These are phyloP conservation scores for Patagioenas fasciata DNA, from an alignment of 2,113 vertebrate species.

Conservation along the genomic window DNA sequence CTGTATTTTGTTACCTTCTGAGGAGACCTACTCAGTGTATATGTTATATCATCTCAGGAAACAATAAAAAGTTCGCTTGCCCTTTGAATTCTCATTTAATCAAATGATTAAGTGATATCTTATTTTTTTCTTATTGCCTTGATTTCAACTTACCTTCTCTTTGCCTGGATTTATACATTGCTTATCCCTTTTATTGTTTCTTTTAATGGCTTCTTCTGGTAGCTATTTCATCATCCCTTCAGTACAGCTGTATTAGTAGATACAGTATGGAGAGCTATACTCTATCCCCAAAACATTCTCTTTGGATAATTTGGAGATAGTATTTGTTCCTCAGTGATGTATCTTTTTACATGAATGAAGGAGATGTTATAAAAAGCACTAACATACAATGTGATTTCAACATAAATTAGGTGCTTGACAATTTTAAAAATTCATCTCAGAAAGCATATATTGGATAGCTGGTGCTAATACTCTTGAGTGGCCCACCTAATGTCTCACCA, in stretches of 20 bases:
- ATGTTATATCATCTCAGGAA: background rate
- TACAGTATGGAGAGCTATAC: background rate
- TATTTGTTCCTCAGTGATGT: background rate
- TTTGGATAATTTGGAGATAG: background rate
- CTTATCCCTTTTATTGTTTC: background rate
- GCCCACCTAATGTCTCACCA: background rate
- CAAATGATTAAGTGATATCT: background rate
- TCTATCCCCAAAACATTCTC: background rate
- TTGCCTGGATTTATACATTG: background rate
- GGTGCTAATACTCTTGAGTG: background rate
- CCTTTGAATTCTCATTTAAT: constrained; percentile 11
- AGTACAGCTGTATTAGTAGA: background rate
- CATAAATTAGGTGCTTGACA: background rate
- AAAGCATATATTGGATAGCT: background rate
- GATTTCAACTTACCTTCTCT: background rate
- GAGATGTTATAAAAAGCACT: background rate
- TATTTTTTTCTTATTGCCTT: background rate
- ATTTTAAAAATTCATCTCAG: background rate
- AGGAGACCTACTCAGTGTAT: background rate
- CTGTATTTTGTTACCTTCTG: background rate
- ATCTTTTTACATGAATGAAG: background rate
- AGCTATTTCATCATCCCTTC: background rate
- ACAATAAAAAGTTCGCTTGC: background rate
- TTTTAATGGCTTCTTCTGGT: background rate
- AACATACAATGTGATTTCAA: background rate